Evolutionary conservation across 1,140 invertebrate species (phyloP), one percentile per base, ranked within the genome.

Genomic region (Chlorops oryzae): DNA sequence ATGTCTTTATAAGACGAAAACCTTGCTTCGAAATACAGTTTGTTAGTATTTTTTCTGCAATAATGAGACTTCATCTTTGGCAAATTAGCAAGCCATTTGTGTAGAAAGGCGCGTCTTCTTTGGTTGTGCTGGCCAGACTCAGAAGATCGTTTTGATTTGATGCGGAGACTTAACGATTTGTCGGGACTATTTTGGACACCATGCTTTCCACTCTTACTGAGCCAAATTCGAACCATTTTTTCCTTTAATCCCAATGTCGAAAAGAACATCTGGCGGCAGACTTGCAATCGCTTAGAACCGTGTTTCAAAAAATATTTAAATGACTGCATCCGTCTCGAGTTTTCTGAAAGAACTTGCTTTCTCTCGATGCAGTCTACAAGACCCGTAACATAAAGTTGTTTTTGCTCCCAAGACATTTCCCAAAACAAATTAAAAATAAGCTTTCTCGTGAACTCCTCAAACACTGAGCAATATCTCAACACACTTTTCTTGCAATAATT

Each of bases 371-470:
- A 12, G 7, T 24, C 13, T n/a, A 32, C 27, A 32, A 32, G 27
- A 13, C 27, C 27, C 7, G 7, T 32, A 32, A 32, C 27, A 32
- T 22, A 47, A 17, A 20, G 7, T 38, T 47, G 15, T 25, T 47
- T 47, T 49, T 40, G 23, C 3, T 41, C 25, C 47, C 47, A 28
- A 5, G 47, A 49, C 47, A 49, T 49, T 27, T 40, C 15, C 37
- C 38, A 41, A 20, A 41, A 41, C n/a, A n/a, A n/a, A n/a, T n/a
- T n/a, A n/a, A n/a, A n/a, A n/a, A n/a, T n/a, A n/a, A n/a, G n/a
- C n/a, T n/a, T n/a, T n/a, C n/a, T n/a, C n/a, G n/a, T n/a, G n/a
- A n/a, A n/a, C n/a, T n/a, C n/a, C n/a, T n/a, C n/a, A n/a, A n/a
- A n/a, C n/a, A n/a, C n/a, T n/a, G n/a, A n/a, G n/a, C n/a, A n/a